phyloP scores from a whole-genome alignment of 2,797 vertebrate species.

The Vultur gryphus region DNA sequence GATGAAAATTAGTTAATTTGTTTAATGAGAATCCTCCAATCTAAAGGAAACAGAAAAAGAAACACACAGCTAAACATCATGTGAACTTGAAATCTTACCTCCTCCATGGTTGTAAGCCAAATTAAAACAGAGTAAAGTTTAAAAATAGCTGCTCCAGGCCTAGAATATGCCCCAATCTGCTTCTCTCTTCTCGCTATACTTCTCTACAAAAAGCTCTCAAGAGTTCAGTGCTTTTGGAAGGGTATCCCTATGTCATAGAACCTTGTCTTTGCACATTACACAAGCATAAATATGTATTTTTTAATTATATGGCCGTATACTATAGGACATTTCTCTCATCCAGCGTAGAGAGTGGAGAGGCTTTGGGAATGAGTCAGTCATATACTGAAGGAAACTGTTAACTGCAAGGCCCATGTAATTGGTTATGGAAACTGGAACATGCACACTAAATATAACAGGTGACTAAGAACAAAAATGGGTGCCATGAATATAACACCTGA shows the following conservation, averaged over 20 bases:
- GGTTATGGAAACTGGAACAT: background rate
- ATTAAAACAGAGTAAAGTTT: background rate
- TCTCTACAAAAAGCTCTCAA: background rate
- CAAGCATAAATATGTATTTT: background rate
- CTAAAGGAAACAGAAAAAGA: slow-evolving; percentile 53
- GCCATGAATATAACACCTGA: background rate
- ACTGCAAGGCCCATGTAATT: background rate
- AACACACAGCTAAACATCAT: background rate
- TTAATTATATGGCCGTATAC: background rate
- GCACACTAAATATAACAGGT: background rate
- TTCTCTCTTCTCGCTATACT: background rate
- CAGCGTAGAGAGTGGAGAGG: background rate
- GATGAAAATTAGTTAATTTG: slow-evolving; percentile 80
- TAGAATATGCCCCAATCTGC: background rate
- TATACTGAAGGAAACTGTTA: background rate
- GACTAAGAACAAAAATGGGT: background rate
- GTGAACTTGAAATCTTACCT: background rate
- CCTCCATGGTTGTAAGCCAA: background rate
- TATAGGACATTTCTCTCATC: background rate
- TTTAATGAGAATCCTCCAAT: slow-evolving; percentile 84
- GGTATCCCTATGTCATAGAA: background rate
- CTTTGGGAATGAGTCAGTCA: background rate
- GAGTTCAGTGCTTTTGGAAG: background rate
- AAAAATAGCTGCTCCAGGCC: background rate
- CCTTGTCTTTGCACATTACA: background rate